Conservation (phyloP, 1,140 invertebrate genomes). For the Ganaspis sp. region DNA sequence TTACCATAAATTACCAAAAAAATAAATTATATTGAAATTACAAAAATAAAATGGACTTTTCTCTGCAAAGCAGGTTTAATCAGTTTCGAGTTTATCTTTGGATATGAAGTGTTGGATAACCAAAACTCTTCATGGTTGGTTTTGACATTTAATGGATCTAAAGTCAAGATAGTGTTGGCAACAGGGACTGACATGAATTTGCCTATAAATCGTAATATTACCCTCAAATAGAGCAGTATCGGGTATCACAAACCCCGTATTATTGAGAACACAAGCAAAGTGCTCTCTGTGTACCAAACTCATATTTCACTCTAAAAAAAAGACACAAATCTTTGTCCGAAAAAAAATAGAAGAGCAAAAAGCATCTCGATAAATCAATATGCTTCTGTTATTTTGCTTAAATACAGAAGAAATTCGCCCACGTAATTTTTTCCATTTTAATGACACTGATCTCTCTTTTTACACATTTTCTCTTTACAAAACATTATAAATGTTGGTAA, state of each 20-base stretch:
- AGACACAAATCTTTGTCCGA: not conserved
- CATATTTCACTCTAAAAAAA: not conserved
- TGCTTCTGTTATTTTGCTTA: not conserved
- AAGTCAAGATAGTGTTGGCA: not conserved
- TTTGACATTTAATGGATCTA: not conserved
- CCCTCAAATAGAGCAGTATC: not conserved
- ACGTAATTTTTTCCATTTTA: not conserved
- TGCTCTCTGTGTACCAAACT: not conserved
- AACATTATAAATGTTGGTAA: too few relatives aligned
- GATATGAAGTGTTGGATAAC: not conserved
- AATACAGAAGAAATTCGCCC: not conserved
- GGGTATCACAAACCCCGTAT: conserved; percentile 3
- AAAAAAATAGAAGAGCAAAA: not conserved
- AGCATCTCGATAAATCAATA: not conserved
- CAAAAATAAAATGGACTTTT: too few relatives aligned
- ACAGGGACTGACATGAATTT: not conserved
- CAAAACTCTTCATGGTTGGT: not conserved
- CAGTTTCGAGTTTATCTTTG: not conserved
- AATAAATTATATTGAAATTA: too few relatives aligned
- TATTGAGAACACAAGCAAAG: conserved; percentile 9
- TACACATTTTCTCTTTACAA: too few relatives aligned
- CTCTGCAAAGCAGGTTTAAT: too few relatives aligned
- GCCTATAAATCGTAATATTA: conserved; percentile 10
- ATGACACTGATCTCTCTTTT: too few relatives aligned
- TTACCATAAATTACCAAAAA: too few relatives aligned